These are phyloP conservation scores for Sinodicranocentrus sp. DNA, from an alignment of 2,888 invertebrate species.

Conservation along the genomic window DNA sequence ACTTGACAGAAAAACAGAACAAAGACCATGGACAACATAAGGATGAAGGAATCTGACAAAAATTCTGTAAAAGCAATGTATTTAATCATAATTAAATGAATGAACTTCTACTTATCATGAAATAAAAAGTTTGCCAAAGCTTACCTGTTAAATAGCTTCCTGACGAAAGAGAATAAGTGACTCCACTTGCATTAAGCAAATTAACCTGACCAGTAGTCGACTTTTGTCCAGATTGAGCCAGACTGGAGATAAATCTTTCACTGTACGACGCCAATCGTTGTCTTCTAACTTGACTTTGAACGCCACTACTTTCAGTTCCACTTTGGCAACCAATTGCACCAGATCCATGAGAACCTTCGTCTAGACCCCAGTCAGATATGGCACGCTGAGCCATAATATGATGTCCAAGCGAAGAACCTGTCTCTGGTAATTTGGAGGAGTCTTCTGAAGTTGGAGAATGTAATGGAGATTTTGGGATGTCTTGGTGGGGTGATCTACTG, in stretches of 20 bases:
- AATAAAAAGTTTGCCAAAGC: not conserved
- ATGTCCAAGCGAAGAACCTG: slow-evolving; percentile 45
- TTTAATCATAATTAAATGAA: slow-evolving; percentile 4
- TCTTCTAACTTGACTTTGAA: slow-evolving; percentile 17
- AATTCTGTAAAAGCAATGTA: slow-evolving; percentile 79
- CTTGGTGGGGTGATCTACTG: slow-evolving; percentile 32
- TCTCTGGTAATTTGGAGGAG: slow-evolving; percentile 24
- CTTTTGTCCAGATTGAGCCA: slow-evolving; percentile 69
- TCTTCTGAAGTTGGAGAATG: slow-evolving; percentile 28
- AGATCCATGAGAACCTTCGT: slow-evolving; percentile 32
- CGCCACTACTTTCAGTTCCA: slow-evolving; percentile 38
- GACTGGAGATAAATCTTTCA: slow-evolving; percentile 70
- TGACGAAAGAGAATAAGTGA: slow-evolving; percentile 5
- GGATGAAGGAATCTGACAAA: slow-evolving; percentile 78
- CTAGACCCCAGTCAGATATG: slow-evolving; percentile 30
- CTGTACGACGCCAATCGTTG: slow-evolving; percentile 58
- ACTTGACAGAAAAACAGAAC: slow-evolving; percentile 79
- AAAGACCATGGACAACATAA: slow-evolving; percentile 78
- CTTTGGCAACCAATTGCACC: slow-evolving; percentile 14
- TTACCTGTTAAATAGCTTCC: slow-evolving; percentile 5
- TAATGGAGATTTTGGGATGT: not conserved
- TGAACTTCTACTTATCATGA: too few relatives aligned
- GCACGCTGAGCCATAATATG: slow-evolving; percentile 54
- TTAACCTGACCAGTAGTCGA: slow-evolving; percentile 62
- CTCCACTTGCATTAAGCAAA: slow-evolving; percentile 67